phyloP scores from a whole-genome alignment of 1,140 invertebrate genomes.

The Drosophila insularis region DNA sequence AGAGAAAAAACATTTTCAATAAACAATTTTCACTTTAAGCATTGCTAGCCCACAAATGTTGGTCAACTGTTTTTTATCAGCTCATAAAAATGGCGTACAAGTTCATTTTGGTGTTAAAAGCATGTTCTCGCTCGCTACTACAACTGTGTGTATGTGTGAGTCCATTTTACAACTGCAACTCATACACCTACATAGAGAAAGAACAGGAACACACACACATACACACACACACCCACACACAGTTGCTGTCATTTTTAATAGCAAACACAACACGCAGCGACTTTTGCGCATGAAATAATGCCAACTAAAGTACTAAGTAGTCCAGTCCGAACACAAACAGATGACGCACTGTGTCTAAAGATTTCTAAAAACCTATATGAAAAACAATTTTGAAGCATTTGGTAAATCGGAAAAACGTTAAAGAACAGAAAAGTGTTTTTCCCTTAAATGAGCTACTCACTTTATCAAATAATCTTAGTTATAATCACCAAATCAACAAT shows the following conservation, averaged over 20 bases:
- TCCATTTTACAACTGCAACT: slow-evolving; percentile 60
- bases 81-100: slow-evolving; percentile 77
- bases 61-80: slow-evolving; percentile 80
- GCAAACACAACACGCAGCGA: slow-evolving; percentile 79
- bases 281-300: slow-evolving; percentile 79
- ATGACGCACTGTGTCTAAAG: slow-evolving; percentile 48
- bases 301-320: slow-evolving; percentile 72
- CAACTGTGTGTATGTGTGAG: slow-evolving; percentile 31
- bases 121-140: slow-evolving; percentile 53
- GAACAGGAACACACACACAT: slow-evolving; percentile 16
- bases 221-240: slow-evolving; percentile 28
- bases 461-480: too few species aligned
- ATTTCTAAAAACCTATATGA: background rate
- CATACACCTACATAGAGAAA: slow-evolving; percentile 11
- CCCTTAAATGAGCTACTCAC: too few species aligned
- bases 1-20: background rate
- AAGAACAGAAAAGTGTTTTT: too few species aligned
- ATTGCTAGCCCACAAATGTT: slow-evolving; percentile 54
- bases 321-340: slow-evolving; percentile 46
- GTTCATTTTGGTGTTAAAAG: slow-evolving; percentile 78
- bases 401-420: too few species aligned
- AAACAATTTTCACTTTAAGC: slow-evolving; percentile 5
- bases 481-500: too few species aligned
- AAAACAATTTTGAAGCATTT: background rate
- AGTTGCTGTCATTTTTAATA: slow-evolving; percentile 77